Base-by-base conservation (phyloP, 2,113 vertebrate genomes). In the Motacilla tschutschensis region DNA sequence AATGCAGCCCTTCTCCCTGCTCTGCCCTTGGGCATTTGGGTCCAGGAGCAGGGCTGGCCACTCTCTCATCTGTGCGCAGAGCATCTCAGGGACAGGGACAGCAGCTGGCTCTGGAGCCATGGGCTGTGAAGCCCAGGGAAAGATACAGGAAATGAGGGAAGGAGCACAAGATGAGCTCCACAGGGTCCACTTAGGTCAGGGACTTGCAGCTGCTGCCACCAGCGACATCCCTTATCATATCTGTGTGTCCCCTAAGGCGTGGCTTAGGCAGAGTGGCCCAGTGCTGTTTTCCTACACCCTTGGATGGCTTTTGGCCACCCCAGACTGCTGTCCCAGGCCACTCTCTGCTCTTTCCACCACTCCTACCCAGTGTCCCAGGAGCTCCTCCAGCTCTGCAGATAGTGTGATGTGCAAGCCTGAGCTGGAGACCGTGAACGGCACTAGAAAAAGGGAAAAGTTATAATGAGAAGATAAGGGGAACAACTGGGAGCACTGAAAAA, bases 41-140 rank as follows among this genome's bases (percentile, higher is more conserved):
- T 55, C 31, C 3, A 18, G 82, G 44, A 85, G 47, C 0, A 1
- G 69, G 51, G 36, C 10, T 85, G 11, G 53, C 15, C 40, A 9
- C 11, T 25, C 76, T 77, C 28, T 22, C 7, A 10, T 14, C 17
- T 0, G 0, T 67, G 62, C 0, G 1, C 22, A 38, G 50, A 43
- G 28, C 14, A 28, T 51, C 4, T 8, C 0, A 0, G 38, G 43
- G 17, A 48, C 4, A 15, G 40, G 44, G 12, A 18, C 17, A 57
- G 44, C 24, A 59, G 48, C 36, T 0, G 1, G 21, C 38, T 88
- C 58, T 35, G 36, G 33, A 79, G 22, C 28, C 3, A 0, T 0
- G 2, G 31, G 59, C 47, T 79, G 40, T 21, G 47, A 62, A 54
- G 17, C 15, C 41, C 40, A 28, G 13, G 14, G 43, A 25, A 54